Conservation (phyloP, 2,888 invertebrate genomes). For the Troides aeacus region DNA sequence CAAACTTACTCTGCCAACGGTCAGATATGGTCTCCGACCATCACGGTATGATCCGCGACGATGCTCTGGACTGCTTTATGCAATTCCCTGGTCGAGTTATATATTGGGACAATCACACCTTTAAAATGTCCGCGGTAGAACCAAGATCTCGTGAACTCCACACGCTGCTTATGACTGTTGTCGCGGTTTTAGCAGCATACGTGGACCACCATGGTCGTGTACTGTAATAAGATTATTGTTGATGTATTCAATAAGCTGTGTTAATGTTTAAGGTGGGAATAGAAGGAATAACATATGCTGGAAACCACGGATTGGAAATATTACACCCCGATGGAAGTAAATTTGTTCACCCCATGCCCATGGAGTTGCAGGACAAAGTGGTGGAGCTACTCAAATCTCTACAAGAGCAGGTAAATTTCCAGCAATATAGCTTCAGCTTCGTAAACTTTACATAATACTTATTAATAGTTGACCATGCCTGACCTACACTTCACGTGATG, state of each 20-base stretch:
- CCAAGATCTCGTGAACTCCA: too few relatives aligned
- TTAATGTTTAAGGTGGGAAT: conserved; percentile 83
- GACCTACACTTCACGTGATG: too few relatives aligned
- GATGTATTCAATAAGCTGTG: neutral
- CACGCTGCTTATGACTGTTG: too few relatives aligned
- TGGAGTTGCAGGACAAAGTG: conserved; percentile 89
- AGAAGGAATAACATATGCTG: conserved; percentile 94
- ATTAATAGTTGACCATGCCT: neutral
- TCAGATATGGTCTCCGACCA: too few relatives aligned
- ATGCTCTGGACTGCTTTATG: too few relatives aligned
- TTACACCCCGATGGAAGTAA: conserved; percentile 94
- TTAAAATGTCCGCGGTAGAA: too few relatives aligned
- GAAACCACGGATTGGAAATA: conserved; percentile 93
- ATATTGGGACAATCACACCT: too few relatives aligned
- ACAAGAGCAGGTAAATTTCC: conserved; percentile 84
- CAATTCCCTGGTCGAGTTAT: too few relatives aligned
- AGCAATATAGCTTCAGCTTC: neutral
- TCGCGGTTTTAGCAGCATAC: too few relatives aligned
- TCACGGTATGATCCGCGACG: too few relatives aligned
- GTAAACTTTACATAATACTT: neutral
- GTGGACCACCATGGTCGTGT: too few relatives aligned
- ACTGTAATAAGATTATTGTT: neutral
- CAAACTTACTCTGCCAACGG: too few relatives aligned
- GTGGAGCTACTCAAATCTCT: conserved; percentile 87
- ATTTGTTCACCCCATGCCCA: conserved; percentile 95